These are phyloP conservation scores for Alces alces DNA, from an alignment of 2,113 vertebrate species.

Conservation along the genomic window DNA sequence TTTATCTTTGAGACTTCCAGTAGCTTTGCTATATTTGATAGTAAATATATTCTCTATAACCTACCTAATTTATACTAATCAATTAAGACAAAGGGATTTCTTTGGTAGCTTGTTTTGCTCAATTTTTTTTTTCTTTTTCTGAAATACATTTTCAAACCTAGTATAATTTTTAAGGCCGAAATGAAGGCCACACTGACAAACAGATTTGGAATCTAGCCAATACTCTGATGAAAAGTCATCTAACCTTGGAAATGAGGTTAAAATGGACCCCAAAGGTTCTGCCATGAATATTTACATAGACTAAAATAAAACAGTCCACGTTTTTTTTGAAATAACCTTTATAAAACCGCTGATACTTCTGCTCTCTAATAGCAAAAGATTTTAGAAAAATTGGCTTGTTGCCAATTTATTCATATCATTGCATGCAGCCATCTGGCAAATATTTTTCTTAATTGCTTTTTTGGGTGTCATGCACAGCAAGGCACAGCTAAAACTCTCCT, in stretches of 20 bases:
- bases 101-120: neutral
- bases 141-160: neutral
- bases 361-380: neutral
- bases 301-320: neutral
- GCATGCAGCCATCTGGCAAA: constrained; percentile 22
- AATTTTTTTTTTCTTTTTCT: neutral
- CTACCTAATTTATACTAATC: neutral
- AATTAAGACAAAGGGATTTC: neutral
- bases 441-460: constrained; percentile 48
- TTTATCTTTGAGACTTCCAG: neutral
- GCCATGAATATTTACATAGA: neutral
- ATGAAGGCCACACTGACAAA: neutral
- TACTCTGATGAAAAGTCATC: neutral
- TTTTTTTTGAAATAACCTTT: neutral
- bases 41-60: neutral
- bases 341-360: neutral
- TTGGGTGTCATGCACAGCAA: neutral
- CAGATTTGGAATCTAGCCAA: neutral
- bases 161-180: neutral
- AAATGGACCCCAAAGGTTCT: neutral
- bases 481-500: neutral
- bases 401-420: neutral
- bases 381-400: neutral
- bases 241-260: neutral
- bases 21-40: neutral